phyloP scores from a whole-genome alignment of 2,113 vertebrate genomes.

The Pluvianellus socialis region DNA sequence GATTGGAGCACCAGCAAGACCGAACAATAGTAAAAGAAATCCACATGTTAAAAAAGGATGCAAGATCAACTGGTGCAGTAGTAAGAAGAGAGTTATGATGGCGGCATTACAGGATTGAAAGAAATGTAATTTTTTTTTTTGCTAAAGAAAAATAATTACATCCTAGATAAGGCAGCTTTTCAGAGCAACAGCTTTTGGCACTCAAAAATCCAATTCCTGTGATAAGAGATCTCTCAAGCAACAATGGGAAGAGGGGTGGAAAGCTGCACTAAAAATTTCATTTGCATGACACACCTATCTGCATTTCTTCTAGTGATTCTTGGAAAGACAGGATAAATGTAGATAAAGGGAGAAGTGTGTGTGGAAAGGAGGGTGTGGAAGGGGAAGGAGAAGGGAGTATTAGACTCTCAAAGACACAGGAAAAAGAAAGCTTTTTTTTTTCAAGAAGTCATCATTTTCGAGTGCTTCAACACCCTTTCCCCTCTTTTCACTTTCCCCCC shows the following conservation, averaged over 20 bases:
- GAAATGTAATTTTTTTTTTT: not conserved
- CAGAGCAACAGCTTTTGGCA: not conserved
- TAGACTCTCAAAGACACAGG: not conserved
- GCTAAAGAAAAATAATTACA: not conserved
- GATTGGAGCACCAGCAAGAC: not conserved
- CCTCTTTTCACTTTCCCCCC: not conserved
- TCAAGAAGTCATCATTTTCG: not conserved
- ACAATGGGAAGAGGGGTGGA: not conserved
- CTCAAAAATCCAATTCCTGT: not conserved
- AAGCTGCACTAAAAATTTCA: not conserved
- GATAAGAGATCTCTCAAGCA: not conserved
- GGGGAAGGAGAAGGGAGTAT: not conserved
- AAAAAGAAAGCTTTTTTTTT: not conserved
- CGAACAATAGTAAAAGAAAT: not conserved
- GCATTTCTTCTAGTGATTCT: slow-evolving; percentile 31
- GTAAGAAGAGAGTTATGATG: not conserved
- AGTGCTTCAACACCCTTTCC: not conserved
- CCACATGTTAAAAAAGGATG: not conserved
- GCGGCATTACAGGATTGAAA: not conserved
- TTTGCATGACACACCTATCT: slow-evolving; percentile 43
- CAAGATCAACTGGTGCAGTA: not conserved
- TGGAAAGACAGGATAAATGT: slow-evolving; percentile 7
- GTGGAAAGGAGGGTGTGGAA: not conserved
- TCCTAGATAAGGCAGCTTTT: not conserved
- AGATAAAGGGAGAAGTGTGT: not conserved